These are phyloP conservation scores for Aspidoscelis tigris DNA, from an alignment of 2,113 vertebrate species.

Conservation along the genomic window DNA sequence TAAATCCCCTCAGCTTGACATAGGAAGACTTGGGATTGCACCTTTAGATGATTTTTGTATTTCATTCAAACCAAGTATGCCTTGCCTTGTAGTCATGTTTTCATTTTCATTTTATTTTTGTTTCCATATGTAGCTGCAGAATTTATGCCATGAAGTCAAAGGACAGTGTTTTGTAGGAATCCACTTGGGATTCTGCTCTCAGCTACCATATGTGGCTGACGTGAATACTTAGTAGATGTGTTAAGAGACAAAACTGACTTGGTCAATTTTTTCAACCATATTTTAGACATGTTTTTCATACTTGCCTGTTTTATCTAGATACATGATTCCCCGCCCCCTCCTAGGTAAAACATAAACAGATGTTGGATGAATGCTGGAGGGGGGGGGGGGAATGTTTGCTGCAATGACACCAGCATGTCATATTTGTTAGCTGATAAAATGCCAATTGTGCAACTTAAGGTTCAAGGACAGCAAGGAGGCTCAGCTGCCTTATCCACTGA, in stretches of 20 bases:
- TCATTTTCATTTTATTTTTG: too few species aligned
- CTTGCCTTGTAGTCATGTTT: too few species aligned
- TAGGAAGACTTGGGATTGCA: too few species aligned
- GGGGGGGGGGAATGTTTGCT: background rate
- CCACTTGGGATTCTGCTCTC: too few species aligned
- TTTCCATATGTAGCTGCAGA: too few species aligned
- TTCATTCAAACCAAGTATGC: too few species aligned
- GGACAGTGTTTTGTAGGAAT: too few species aligned
- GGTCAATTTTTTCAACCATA: background rate
- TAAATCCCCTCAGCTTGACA: too few species aligned
- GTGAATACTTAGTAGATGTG: background rate
- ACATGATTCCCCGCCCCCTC: background rate
- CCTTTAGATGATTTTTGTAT: too few species aligned
- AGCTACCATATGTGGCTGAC: too few species aligned
- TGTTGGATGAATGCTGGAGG: background rate
- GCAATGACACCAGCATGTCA: background rate
- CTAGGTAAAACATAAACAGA: background rate
- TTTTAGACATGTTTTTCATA: constrained; percentile 55
- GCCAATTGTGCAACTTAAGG: background rate
- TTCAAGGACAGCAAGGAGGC: background rate
- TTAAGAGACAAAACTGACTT: background rate
- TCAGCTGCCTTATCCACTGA: background rate
- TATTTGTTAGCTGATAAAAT: background rate
- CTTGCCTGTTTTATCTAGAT: constrained; percentile 49
- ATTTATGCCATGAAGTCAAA: too few species aligned